These are phyloP conservation scores for Scaptomyza cyrtandrae DNA, from an alignment of 2,888 invertebrate genomes.

Conservation along the genomic window DNA sequence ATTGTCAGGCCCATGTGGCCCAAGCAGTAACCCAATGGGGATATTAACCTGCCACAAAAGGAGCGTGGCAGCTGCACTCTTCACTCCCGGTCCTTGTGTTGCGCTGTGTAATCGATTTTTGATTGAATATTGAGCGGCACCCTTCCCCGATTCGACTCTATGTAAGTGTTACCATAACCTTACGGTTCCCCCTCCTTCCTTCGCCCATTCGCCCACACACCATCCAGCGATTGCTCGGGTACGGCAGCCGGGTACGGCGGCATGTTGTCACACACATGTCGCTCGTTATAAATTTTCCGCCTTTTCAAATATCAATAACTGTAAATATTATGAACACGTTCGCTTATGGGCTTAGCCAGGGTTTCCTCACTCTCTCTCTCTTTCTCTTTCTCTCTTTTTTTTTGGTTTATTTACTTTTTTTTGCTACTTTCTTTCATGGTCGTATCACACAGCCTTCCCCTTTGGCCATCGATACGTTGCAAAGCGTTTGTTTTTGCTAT, in stretches of 20 bases:
- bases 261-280: conserved; percentile 80
- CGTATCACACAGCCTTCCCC: conserved; percentile 6
- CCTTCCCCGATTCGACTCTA: conserved; percentile 20
- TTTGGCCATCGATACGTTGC: conserved; percentile 5
- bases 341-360: conserved; percentile 72
- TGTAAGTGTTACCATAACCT: too few species aligned
- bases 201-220: too few species aligned
- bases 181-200: too few species aligned
- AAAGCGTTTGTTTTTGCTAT: conserved; percentile 43
- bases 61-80: conserved; percentile 14
- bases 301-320: conserved; percentile 84
- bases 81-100: conserved; percentile 24
- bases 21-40: conserved; percentile 27
- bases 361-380: conserved; percentile 35
- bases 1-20: conserved; percentile 78
- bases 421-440: not conserved
- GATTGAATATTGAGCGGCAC: conserved; percentile 83
- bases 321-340: conserved; percentile 84
- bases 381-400: conserved; percentile 16
- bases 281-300: conserved; percentile 84
- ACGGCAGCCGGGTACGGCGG: conserved; percentile 42
- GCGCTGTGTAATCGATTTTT: conserved; percentile 84
- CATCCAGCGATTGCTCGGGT: not conserved
- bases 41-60: conserved; percentile 72
- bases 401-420: not conserved